A percentile compares a stretch with the other conserved stretches of the same genome.
These are phyloP conservation scores for Hemicordylus capensis DNA, from an alignment of 2,113 vertebrate species.

Conservation along the genomic window DNA sequence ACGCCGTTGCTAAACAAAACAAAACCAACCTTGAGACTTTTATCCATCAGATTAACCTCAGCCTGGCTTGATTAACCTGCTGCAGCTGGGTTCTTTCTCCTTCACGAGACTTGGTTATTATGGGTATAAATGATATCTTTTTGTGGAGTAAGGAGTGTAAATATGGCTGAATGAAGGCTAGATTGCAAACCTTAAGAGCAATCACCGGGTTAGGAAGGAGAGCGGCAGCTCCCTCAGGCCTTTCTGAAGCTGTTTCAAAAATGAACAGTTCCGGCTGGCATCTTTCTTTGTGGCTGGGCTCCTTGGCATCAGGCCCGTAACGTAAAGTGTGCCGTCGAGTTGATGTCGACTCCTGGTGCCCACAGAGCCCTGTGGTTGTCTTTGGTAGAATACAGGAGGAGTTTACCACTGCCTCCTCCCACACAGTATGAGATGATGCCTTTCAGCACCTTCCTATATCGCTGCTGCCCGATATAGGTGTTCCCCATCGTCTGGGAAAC, in stretches of 20 bases:
- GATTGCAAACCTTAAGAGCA: background rate
- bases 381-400: no score
- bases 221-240: background rate
- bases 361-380: no score
- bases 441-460: no score
- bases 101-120: slow-evolving; percentile 2
- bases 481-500: no score
- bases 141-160: background rate
- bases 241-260: background rate
- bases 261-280: background rate
- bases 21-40: slow-evolving; percentile 10
- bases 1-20: no score
- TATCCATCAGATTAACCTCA: slow-evolving; percentile 42
- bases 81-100: slow-evolving; percentile 26
- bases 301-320: background rate
- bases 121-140: background rate
- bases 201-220: background rate
- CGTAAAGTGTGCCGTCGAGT: no score
- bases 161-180: background rate
- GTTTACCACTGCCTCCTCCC: no score
- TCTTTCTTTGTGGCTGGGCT: no score
- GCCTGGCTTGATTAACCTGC: slow-evolving; percentile 5
- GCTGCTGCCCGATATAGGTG: no score
- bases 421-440: no score
- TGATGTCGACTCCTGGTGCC: no score